Base-by-base conservation (phyloP, 2,888 invertebrate species). In the Volucella zonaria region DNA sequence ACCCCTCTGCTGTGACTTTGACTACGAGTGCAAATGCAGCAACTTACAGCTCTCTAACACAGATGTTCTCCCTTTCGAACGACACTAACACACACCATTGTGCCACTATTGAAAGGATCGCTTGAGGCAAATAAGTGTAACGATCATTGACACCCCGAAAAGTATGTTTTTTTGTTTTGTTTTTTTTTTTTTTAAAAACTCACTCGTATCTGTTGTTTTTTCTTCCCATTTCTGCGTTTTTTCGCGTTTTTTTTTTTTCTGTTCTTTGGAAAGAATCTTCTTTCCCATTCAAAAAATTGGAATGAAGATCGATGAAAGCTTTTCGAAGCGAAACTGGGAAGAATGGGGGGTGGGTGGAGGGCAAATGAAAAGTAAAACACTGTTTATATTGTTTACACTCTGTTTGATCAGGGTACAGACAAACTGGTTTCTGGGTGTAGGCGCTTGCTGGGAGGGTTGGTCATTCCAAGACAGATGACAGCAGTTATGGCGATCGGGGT, bases 101-200 rank as follows among this genome's bases (percentile, higher is more conserved):
- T 49, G 18, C 18, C 54, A n/a, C n/a, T 56, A 70, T 77, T 11
- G 10, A 45, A 38, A 40, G 40, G 78, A 77, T 74, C 67, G 73
- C 68, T 74, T 51, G 14, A 62, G 76, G 54, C 68, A 80, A 51
- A 74, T 77, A 80, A 70, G 71, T 83, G 83, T 79, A 76, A 71
- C 85, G 85, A 81, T 85, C 85, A 77, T 81, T 85, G 81, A 85
- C 81, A 81, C 85, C 73, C 78, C 66, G 31, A 61, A 73, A 74
- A 67, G 64, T 23, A 52, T 18, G 51, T 52, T 38, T 40, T 58
- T 49, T 56, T 9, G 14, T 52, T 52, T 54, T 40, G 31, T 14
- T 38, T 23, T 58, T 62, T 71, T 52, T 59, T 43, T n/a, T n/a
- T n/a, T n/a, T n/a, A n/a, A n/a, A n/a, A 52, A 79, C 43, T 71